Percentiles rank a stretch among this genome's conserved stretches.
phyloP scores from a whole-genome alignment of 2,113 vertebrate genomes.

The Nematolebias whitei region DNA sequence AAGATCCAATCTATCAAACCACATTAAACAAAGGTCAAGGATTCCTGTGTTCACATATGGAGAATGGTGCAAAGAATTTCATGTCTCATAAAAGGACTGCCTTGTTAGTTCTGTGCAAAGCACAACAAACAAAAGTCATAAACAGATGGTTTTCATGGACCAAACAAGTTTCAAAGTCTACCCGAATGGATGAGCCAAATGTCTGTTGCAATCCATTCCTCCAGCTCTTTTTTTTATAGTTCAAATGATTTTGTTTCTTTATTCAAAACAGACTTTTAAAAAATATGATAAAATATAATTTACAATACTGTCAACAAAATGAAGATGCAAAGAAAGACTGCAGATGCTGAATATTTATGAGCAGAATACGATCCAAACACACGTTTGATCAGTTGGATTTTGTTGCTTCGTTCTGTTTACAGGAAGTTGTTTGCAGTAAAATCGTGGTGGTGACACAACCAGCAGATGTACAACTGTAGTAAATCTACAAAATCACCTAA shows the following conservation, averaged over 20 bases:
- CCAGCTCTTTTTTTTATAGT: slow-evolving; percentile 15
- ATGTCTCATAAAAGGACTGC: slow-evolving; percentile 45
- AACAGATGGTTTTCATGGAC: slow-evolving; percentile 37
- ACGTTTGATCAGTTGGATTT: not conserved
- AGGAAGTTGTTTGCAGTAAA: not conserved
- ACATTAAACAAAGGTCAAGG: slow-evolving; percentile 43
- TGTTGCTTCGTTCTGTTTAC: not conserved
- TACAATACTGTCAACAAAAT: not conserved
- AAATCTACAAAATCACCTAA: not conserved
- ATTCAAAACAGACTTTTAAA: not conserved
- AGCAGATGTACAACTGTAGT: not conserved
- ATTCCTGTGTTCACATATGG: slow-evolving; percentile 36
- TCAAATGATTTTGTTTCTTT: slow-evolving; percentile 20
- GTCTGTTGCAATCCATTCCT: slow-evolving; percentile 1
- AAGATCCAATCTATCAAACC: slow-evolving; percentile 47
- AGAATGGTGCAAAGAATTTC: slow-evolving; percentile 34
- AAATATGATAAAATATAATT: not conserved
- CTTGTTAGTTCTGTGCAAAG: slow-evolving; percentile 18
- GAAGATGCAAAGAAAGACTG: not conserved
- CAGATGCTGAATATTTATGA: not conserved
- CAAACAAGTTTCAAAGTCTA: slow-evolving; percentile 51
- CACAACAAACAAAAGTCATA: slow-evolving; percentile 49
- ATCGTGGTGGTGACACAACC: not conserved
- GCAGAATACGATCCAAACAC: not conserved
- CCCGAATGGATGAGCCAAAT: slow-evolving; percentile 5